These are phyloP conservation scores for Mesitornis unicolor DNA, from an alignment of 2,113 vertebrate species.

Conservation along the genomic window DNA sequence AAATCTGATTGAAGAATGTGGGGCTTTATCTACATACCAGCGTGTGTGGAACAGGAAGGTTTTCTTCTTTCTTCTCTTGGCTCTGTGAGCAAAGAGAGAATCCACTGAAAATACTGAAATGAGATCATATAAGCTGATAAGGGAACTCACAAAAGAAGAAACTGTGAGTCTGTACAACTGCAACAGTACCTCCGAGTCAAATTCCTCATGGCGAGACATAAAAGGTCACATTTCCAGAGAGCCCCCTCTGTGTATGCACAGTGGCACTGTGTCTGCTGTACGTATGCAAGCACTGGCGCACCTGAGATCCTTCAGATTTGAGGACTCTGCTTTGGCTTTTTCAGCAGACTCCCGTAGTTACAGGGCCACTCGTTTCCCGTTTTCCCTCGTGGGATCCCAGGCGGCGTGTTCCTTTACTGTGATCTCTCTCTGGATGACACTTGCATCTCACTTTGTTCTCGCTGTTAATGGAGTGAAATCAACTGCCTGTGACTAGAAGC, in stretches of 20 bases:
- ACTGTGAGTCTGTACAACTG: not conserved
- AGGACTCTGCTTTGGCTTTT: not conserved
- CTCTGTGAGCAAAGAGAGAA: not conserved
- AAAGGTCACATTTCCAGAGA: not conserved
- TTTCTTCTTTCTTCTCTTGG: not conserved
- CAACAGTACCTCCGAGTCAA: not conserved
- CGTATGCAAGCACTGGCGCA: not conserved
- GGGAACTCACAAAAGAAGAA: not conserved
- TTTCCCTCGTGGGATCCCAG: not conserved
- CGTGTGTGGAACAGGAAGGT: not conserved
- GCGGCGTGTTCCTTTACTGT: not conserved
- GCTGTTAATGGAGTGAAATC: not conserved
- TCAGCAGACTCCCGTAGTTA: not conserved
- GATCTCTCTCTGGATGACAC: not conserved
- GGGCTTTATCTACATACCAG: not conserved
- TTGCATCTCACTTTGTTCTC: not conserved
- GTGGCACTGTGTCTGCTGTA: not conserved
- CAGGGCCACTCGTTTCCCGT: not conserved
- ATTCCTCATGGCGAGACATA: not conserved
- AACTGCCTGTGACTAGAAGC: not conserved
- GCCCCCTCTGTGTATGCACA: no score
- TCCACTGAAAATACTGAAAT: not conserved
- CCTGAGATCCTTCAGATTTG: not conserved
- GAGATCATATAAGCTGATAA: not conserved
- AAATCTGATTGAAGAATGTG: constrained; percentile 13